Evolutionary conservation across 2,113 vertebrate species (phyloP), one percentile per base, ranked within the genome.

Genomic region (Rana temporaria): DNA sequence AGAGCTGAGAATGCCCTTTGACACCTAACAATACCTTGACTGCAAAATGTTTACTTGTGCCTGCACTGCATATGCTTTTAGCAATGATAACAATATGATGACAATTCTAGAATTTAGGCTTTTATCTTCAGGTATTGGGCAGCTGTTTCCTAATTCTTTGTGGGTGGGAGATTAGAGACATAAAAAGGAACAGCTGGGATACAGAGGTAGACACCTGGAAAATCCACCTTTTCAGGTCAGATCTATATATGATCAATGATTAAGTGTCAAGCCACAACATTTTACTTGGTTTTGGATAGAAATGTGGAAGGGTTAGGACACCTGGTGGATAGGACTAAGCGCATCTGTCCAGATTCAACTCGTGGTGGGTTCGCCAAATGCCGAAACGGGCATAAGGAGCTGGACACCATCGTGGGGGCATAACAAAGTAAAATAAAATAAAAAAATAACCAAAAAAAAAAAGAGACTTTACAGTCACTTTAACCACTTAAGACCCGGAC

Each of bases 101-200:
- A 56, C 78, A 60, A 38, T 15, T 7, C n/a, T n/a, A 59, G 18
- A 56, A 57, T 24, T 24, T 52, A 22, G 18, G 30, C 72, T 75
- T 75, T 74, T 59, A 74, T 74, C 26, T 60, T 4, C 26, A 59
- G 64, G 48, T 63, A 34, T 56, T 69, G 77, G 77, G 12, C 77
- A 79, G 77, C 48, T 79, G 77, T 57, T 68, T 48, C 22, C 24
- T 69, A 15, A 52, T 62, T 32, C 57, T 62, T 80, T 80, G 67
- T 80, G 22, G 65, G 30, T 52, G 60, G 30, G 69, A 69, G 67
- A 70, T 68, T 70, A 80, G 22, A 69, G 18, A 4, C 38, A n/a
- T 24, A 80, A 59, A 80, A 80, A 80, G 24, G 78, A 59, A 71
- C 78, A 80, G 78, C 20, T 80, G 78, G 78, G 55, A 52, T 60